Evolutionary conservation across 2,797 vertebrate genomes (phyloP).

Genomic region (Lacerta bilineata): DNA sequence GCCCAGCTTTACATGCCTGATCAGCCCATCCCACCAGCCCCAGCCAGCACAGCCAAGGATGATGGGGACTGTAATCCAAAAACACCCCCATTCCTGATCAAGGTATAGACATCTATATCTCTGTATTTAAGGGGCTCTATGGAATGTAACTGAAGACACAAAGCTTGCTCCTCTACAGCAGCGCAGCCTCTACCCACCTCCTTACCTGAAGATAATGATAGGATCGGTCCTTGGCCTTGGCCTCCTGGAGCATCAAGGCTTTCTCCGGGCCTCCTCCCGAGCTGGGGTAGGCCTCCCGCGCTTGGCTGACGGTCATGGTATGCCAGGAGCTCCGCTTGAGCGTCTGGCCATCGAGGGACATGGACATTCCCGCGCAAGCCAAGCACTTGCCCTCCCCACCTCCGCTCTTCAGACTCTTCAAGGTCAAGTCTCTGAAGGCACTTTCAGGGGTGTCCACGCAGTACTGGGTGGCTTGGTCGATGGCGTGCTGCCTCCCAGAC

Average conservation of each 20-base stretch:
- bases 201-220: conserved; percentile 97
- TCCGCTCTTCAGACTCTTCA: conserved; percentile 91
- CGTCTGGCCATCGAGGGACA: conserved; percentile 92
- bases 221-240: conserved; percentile 90
- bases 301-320: conserved; percentile 98
- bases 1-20: too few relatives aligned
- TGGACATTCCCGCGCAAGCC: conserved; percentile 94
- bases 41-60: too few relatives aligned
- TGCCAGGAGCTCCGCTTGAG: conserved; percentile 98
- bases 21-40: too few relatives aligned
- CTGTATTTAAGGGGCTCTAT: not conserved
- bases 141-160: not conserved
- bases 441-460: conserved; percentile 93
- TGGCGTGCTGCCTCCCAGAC: conserved; percentile 80
- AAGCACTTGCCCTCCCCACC: conserved; percentile 90
- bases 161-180: not conserved
- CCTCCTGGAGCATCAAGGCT: conserved; percentile 91
- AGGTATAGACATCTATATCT: too few relatives aligned
- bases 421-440: conserved; percentile 96
- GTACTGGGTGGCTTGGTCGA: conserved; percentile 82
- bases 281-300: conserved; percentile 92
- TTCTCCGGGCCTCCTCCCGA: conserved; percentile 88
- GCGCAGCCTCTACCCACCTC: conserved; percentile 1
- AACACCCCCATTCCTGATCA: too few relatives aligned
- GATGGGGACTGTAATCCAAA: too few relatives aligned